A percentile compares a stretch with the other conserved stretches of the same genome.
Conservation (phyloP, 1,140 invertebrate genomes). For the Bombus confusus region DNA sequence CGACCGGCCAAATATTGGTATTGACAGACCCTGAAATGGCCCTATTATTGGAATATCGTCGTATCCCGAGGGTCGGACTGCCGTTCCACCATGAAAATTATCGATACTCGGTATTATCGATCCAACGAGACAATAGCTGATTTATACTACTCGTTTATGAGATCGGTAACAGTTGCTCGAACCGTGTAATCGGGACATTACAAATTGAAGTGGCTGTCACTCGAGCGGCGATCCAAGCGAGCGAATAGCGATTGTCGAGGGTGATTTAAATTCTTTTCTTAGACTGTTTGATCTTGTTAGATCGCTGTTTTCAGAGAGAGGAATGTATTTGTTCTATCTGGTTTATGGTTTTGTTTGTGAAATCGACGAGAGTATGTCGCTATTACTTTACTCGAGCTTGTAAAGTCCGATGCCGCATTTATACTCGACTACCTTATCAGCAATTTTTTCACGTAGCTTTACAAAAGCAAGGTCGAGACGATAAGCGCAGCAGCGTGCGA, state of each 20-base stretch:
- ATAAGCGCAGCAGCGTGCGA: no score
- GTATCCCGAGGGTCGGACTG: constrained; percentile 29
- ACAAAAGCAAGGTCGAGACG: no score
- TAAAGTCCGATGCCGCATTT: no score
- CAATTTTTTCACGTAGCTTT: no score
- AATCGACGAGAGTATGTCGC: neutral
- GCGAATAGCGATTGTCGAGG: neutral
- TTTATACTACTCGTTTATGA: constrained; percentile 36
- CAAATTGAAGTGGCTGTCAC: constrained; percentile 25
- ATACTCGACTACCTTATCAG: no score
- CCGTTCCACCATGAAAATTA: constrained; percentile 40
- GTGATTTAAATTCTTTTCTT: neutral
- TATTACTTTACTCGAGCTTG: no score
- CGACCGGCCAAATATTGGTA: constrained; percentile 69
- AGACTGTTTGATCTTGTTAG: neutral
- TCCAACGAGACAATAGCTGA: constrained; percentile 26
- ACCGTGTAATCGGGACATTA: constrained; percentile 29
- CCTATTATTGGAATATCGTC: constrained; percentile 47
- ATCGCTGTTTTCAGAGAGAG: neutral
- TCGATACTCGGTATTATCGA: constrained; percentile 18
- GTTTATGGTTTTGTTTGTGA: neutral
- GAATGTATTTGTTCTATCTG: neutral
- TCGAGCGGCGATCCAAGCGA: neutral
- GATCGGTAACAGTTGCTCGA: constrained; percentile 1
- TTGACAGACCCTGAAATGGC: constrained; percentile 29